phyloP scores from a whole-genome alignment of 2,888 invertebrate species.

The Euproctis similis region DNA sequence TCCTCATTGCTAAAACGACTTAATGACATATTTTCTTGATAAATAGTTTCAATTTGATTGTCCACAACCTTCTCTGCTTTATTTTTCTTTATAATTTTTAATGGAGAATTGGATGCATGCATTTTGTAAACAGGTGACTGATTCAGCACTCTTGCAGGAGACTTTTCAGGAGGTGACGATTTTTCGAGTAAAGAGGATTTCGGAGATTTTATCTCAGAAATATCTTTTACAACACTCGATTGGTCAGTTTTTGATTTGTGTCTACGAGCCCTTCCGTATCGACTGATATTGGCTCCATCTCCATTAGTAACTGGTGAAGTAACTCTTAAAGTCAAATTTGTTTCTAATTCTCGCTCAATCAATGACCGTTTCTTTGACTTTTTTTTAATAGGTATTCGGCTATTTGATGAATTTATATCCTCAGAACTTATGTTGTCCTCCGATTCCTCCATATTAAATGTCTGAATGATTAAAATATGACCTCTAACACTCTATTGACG shows the following conservation, averaged over 20 bases:
- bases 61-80: constrained; percentile 40
- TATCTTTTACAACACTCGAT: constrained; percentile 48
- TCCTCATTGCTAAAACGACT: constrained; percentile 50
- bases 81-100: constrained; percentile 16
- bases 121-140: constrained; percentile 53
- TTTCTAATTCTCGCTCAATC: constrained; percentile 63
- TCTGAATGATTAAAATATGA: constrained; percentile 12
- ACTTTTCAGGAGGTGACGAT: constrained; percentile 37
- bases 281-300: constrained; percentile 59
- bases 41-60: constrained; percentile 54
- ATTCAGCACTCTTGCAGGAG: constrained; percentile 32
- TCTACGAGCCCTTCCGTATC: constrained; percentile 77
- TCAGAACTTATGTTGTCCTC: constrained; percentile 50
- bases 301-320: constrained; percentile 45
- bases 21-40: constrained; percentile 50
- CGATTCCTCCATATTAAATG: constrained; percentile 52
- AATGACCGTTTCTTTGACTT: constrained; percentile 62
- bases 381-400: constrained; percentile 26
- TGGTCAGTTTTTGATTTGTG: constrained; percentile 64
- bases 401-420: constrained; percentile 32
- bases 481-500: constrained; percentile 30
- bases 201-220: constrained; percentile 38
- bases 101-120: constrained; percentile 57
- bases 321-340: constrained; percentile 52
- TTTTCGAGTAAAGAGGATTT: too few species aligned